Base-by-base conservation (phyloP, 2,113 vertebrate genomes). In the Hippocampus guttulatus region DNA sequence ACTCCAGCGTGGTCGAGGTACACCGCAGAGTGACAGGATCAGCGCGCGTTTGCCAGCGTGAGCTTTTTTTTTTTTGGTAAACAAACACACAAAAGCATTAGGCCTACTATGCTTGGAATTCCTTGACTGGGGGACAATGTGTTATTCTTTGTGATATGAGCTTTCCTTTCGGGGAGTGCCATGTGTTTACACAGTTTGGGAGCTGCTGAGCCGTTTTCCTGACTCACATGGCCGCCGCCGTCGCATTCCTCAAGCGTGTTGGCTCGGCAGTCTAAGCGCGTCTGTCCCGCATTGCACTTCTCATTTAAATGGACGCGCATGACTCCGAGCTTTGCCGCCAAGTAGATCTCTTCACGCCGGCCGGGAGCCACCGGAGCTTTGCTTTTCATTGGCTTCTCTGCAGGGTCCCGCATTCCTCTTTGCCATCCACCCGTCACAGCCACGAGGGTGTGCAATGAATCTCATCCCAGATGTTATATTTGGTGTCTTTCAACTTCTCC, bases 261-360 rank as follows among this genome's bases (percentile, higher is more conserved):
- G 73, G 83, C 78, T 79, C 85, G 84, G 88, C 89, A 69, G 69
- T 54, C 73, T 69, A 75, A 54, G 61, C 9, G 11, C 3, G 61
- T 45, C 70, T n/a, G 25, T 63, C 78, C 64, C 80, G 79, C 81
- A 61, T 86, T 77, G 67, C 81, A n/a, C 66, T 67, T 74, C 82
- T 84, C 83, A 74, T 88, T 88, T 86, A 88, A 88, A 87, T 70
- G 79, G 79, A 87, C 84, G 83, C 87, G 84, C 84, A 84, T 88
- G 88, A 90, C 81, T 87, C 80, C 18, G 20, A 5, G 71, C 54
- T 65, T 79, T 2, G 41, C 82, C 84, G 86, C 86, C 86, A 87
- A 85, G 74, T 58, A 58, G 77, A 73, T 71, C 75, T 83, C 76
- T 84, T 49, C 40, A 64, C 43, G 47, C 76, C 75, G 69, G 78